Evolutionary conservation across 2,797 vertebrate species (phyloP), one percentile per base, ranked within the genome.

Genomic region (Discoglossus pictus): DNA sequence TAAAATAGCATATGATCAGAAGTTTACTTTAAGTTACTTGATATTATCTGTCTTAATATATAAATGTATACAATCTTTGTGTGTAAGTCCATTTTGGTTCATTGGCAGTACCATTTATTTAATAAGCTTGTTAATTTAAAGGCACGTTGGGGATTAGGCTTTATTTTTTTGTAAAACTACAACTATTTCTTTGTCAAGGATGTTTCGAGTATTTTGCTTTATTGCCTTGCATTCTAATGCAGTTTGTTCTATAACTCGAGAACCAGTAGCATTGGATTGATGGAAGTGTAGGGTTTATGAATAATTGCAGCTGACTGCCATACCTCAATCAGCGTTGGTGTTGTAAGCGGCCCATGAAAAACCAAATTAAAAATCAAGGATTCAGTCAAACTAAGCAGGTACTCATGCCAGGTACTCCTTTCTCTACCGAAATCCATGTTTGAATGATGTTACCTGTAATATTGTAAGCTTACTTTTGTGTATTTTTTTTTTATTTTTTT

Each of bases 341-440:
- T 98, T 98, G 97, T 98, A 96, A 97, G 95, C 95, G 94, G 95
- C 95, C 93, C 94, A 97, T 98, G 95, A 96, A 93, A 98, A 96
- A 92, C 94, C 96, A 96, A 97, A 96, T 98, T 96, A 99, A 96
- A 98, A 99, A 98, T 98, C 93, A 97, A 95, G 97, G 96, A 98
- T 94, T 98, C 95, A 97, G 91, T 98, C 94, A 97, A 95, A 95
- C 94, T 98, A 93, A 96, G 89, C 97, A 99, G 97, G 97, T 99
- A 99, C 92, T 97, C 96, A 94, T 93, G 93, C 93, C 93, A 98
- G 96, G 97, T 98, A 97, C 94, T 98, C 95, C 97, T 99, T 98
- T 99, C 95, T 98, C 92, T 97, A 98, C 95, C 94, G 94, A 97
- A 94, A 96, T 98, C 94, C 92, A 95, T 96, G 92, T 97, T 94